Evolutionary conservation across 2,113 vertebrate species (phyloP), one percentile per base, ranked within the genome.

Genomic region (Gambusia holbrooki): DNA sequence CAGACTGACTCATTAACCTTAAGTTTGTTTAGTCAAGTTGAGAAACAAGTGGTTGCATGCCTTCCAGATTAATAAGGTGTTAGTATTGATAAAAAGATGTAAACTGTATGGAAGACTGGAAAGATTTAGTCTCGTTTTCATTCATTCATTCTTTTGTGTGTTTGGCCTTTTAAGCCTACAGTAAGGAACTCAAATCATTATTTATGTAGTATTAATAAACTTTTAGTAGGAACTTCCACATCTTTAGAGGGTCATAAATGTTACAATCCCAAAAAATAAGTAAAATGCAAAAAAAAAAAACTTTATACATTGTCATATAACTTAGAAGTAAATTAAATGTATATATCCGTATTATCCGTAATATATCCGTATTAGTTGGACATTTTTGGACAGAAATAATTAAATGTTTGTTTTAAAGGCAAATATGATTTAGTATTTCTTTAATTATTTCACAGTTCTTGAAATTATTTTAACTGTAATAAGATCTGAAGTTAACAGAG

Each of bases 1-100:
- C 32, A 70, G 69, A 74, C 63, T 63, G 40, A 86, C 67, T 89
- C 78, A 82, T 63, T 75, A 48, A 81, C 71, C 22, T 81, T 48
- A 2, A 61, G 45, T 29, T 71, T 15, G 66, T 69, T 25, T 32
- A 63, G 19, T 71, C 28, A 5, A 72, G 79, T 45, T 66, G 62
- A 77, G 77, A 64, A 61, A 13, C 37, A 74, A 69, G 64, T 13
- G 19, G 48, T 45, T 69, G n/a, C 19, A 60, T 13, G 65, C 28
- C 63, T 11, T 72, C 22, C 60, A 28, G 32, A 72, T 75, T 22
- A 54, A 13, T 6, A 75, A 61, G 25, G 35, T 67, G 63, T 11
- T n/a, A 3, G 51, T n/a, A 10, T 58, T n/a, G 51, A n/a, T 58
- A 3, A 58, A 58, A 25, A 54, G 7, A 58, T n/a, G 19, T 58